phyloP scores from a whole-genome alignment of 2,113 vertebrate genomes.

The Macroglossus sobrinus region DNA sequence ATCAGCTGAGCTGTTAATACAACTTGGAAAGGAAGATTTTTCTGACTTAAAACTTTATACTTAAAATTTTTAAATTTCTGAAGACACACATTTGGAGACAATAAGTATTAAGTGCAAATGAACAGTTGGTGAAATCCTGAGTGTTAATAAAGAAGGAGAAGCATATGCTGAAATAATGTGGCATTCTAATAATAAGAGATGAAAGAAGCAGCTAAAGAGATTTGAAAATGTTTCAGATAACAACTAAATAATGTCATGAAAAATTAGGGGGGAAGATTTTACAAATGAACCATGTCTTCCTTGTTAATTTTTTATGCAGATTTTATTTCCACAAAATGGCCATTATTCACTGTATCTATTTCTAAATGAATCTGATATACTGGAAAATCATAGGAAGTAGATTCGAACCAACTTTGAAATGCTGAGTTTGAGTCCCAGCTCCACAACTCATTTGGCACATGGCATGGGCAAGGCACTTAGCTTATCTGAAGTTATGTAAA shows the following conservation, averaged over 20 bases:
- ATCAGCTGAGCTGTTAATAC: not conserved
- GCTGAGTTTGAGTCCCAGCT: not conserved
- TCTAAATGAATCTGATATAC: not conserved
- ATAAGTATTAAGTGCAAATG: not conserved
- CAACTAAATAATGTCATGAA: not conserved
- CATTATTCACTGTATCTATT: not conserved
- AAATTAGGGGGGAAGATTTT: not conserved
- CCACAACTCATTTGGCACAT: not conserved
- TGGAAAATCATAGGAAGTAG: not conserved
- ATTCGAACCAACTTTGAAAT: not conserved
- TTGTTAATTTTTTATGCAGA: not conserved
- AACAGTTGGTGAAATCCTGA: not conserved
- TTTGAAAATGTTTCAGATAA: not conserved
- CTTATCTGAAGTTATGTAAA: not conserved
- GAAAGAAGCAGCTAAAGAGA: not conserved
- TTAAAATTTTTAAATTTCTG: not conserved
- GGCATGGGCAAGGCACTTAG: not conserved
- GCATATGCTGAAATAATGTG: not conserved
- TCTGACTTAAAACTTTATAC: not conserved
- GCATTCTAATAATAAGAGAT: not conserved
- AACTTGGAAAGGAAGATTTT: not conserved
- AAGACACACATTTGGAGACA: not conserved
- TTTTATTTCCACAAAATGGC: not conserved
- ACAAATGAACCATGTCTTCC: not conserved
- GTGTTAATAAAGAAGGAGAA: not conserved